Base-by-base conservation (phyloP, 2,888 invertebrate genomes). In the Pocota personata region DNA sequence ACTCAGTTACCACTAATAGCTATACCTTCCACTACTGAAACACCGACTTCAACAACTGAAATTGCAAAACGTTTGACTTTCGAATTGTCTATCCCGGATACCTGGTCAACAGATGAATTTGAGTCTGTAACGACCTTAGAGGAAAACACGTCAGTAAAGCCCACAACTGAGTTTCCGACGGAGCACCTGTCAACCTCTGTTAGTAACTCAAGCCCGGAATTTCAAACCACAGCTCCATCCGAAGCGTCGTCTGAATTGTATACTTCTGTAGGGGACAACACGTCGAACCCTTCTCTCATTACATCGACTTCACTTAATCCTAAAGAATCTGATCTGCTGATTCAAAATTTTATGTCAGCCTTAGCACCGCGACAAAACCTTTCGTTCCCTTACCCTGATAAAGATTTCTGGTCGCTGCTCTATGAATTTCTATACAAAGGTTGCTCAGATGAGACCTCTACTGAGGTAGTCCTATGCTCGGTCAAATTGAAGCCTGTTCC, bases 401-500 rank as follows among this genome's bases (percentile, higher is more conserved):
- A 71, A n/a, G 52, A 76, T 37, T 84, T 84, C 14, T 84, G 64
- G 75, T 27, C 60, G 5, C 24, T 82, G 2, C 16, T 86, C 0
- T 67, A 82, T 12, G 80, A 80, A 19, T 86, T 86, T 12, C 10
- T 86, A 12, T 82, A 67, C 35, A 76, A 86, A 16, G 86, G 86
- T n/a, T 86, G 86, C 21, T 24, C 48, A 3, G 77, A 55, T 8
- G 66, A 67, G 1, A 40, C 10, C 1, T 37, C 76, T 2, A 37
- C 16, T 0, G 72, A 77, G 24, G 19, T 55, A 7, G 14, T 14
- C 1, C 72, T 86, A 0, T 86, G 86, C 8, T 14, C 60, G 3
- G 21, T 60, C 0, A 55, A 30, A 21, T 8, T 24, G 2, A 77
- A 77, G 8, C 80, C 80, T 7, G 35, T 86, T 30, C 6, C 35